Conservation (phyloP, 2,888 invertebrate genomes). For the Eupithecia inturbata region DNA sequence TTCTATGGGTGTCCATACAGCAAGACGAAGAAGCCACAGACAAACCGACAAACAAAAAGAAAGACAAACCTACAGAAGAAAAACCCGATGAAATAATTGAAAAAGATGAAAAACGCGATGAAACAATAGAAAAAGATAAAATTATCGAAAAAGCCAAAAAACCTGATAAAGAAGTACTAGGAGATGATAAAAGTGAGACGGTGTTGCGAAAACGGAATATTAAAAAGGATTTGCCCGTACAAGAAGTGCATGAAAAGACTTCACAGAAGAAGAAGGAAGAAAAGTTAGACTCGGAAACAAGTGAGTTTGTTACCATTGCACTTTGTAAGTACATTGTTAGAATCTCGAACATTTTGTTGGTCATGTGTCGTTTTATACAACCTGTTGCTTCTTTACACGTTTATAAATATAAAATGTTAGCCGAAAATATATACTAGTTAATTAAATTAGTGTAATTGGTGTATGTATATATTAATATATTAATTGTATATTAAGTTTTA, state of each 20-base stretch:
- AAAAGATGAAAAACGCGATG: not conserved
- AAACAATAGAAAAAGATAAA: constrained; percentile 16
- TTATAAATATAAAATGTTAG: too few relatives aligned
- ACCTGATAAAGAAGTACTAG: constrained; percentile 41
- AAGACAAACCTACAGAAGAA: constrained; percentile 10
- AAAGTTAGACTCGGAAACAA: not conserved
- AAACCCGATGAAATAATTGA: constrained; percentile 10
- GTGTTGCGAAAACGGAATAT: constrained; percentile 26
- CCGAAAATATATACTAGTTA: too few relatives aligned
- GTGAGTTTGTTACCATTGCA: not conserved
- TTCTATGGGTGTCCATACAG: constrained; percentile 87
- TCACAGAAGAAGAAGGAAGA: constrained; percentile 32
- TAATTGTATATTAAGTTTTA: too few relatives aligned
- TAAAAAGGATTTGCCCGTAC: constrained; percentile 7
- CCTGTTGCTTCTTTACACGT: too few relatives aligned
- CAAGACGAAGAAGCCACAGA: constrained; percentile 57
- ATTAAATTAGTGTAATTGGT: too few relatives aligned
- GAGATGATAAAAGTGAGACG: constrained; percentile 31
- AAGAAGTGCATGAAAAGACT: constrained; percentile 27
- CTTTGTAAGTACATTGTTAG: too few relatives aligned
- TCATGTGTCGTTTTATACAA: too few relatives aligned
- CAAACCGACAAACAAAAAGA: constrained; percentile 38
- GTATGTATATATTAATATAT: too few relatives aligned
- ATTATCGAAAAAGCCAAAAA: not conserved
- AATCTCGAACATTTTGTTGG: too few relatives aligned